Percentiles rank a stretch among this genome's conserved stretches.
Conservation (phyloP, 2,888 invertebrate species). For the Lasioglossum morio region DNA sequence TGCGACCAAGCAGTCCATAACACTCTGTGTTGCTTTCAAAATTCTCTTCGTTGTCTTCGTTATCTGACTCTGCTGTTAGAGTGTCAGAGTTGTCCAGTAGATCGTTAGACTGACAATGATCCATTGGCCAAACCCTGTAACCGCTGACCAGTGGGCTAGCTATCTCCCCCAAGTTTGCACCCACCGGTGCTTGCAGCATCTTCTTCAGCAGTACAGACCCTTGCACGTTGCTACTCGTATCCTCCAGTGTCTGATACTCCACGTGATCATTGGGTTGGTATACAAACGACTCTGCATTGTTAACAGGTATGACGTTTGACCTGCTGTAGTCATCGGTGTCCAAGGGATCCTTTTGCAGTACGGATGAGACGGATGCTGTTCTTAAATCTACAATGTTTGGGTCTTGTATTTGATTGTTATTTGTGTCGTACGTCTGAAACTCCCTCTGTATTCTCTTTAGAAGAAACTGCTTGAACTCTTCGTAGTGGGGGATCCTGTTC, state of each 20-base stretch:
- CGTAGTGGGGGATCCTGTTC: constrained; percentile 73
- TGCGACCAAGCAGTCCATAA: constrained; percentile 66
- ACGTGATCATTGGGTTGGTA: constrained; percentile 51
- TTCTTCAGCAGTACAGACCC: constrained; percentile 78
- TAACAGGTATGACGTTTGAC: constrained; percentile 57
- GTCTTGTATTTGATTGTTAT: constrained; percentile 71
- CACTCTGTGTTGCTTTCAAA: constrained; percentile 64
- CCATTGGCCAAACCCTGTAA: constrained; percentile 67
- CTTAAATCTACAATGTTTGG: constrained; percentile 74
- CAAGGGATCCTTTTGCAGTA: constrained; percentile 44
- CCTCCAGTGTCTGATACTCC: constrained; percentile 55
- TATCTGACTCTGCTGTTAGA: constrained; percentile 80
- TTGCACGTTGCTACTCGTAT: constrained; percentile 57
- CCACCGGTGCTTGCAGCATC: constrained; percentile 82
- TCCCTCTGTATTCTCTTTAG: constrained; percentile 74
- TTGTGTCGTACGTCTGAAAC: constrained; percentile 72
- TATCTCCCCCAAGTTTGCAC: constrained; percentile 80
- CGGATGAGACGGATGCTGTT: constrained; percentile 65
- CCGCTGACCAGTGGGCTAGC: constrained; percentile 75
- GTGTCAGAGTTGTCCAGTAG: constrained; percentile 81
- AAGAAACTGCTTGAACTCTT: constrained; percentile 78
- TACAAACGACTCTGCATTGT: constrained; percentile 46
- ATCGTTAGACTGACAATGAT: constrained; percentile 68
- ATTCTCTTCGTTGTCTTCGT: constrained; percentile 73
- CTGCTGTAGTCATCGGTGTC: constrained; percentile 41